phyloP scores from a whole-genome alignment of 2,888 invertebrate genomes.

The Helleia helle region DNA sequence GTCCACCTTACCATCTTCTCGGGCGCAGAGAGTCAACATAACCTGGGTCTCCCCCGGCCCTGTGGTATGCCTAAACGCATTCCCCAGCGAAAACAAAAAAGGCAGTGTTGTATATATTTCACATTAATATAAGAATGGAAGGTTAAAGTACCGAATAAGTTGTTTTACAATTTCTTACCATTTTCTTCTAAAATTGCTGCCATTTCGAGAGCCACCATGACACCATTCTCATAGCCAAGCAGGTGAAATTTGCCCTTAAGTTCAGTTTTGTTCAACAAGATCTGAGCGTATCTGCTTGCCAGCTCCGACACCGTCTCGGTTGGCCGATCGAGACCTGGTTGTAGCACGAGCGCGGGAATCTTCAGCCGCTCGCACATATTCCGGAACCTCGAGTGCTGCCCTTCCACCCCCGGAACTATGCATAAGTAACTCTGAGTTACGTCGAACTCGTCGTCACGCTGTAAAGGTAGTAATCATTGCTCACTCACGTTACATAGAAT shows the following conservation, averaged over 20 bases:
- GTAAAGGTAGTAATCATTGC: too few species aligned
- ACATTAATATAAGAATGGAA: too few species aligned
- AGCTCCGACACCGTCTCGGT: slow-evolving; percentile 31
- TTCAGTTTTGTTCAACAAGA: slow-evolving; percentile 21
- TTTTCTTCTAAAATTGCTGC: slow-evolving; percentile 31
- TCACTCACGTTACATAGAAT: too few species aligned
- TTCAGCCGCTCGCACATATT: slow-evolving; percentile 35
- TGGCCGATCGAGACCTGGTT: slow-evolving; percentile 31
- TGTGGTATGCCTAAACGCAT: too few species aligned
- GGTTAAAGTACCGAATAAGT: too few species aligned
- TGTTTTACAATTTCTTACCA: slow-evolving; percentile 25
- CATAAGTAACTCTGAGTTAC: slow-evolving; percentile 28
- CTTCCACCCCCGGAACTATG: slow-evolving; percentile 42
- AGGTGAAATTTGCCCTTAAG: slow-evolving; percentile 26
- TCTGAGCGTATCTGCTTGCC: slow-evolving; percentile 32
- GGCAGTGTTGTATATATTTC: too few species aligned
- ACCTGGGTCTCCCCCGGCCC: too few species aligned
- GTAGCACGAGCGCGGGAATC: slow-evolving; percentile 34
- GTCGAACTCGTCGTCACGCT: slow-evolving; percentile 38
- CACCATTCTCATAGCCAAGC: slow-evolving; percentile 32
- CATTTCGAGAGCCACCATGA: slow-evolving; percentile 30
- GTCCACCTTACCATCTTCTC: too few species aligned
- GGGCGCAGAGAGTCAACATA: too few species aligned
- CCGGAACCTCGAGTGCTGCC: slow-evolving; percentile 31
- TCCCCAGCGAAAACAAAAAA: background rate